Evolutionary conservation across 2,113 vertebrate genomes (phyloP).

Genomic region (Myocastor coypus): DNA sequence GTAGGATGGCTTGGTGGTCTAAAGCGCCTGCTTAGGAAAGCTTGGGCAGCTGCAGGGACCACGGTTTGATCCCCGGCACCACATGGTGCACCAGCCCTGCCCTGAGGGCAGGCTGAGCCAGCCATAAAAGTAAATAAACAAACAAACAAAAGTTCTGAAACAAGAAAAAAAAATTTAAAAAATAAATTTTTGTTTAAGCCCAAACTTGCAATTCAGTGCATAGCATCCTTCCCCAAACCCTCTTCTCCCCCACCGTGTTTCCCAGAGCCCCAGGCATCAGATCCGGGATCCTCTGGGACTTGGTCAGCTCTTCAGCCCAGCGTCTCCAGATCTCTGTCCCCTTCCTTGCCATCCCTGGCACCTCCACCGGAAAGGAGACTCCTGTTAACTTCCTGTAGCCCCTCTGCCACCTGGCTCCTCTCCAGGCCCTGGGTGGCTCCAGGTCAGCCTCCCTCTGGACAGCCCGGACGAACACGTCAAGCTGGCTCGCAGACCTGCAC

Average conservation of each 20-base stretch:
- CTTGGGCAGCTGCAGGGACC: too few species aligned
- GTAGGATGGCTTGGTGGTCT: too few species aligned
- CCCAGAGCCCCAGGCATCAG: neutral
- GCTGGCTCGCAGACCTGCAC: neutral
- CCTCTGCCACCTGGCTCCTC: neutral
- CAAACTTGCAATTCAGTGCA: neutral
- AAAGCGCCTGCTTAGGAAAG: too few species aligned
- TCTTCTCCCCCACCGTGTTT: neutral
- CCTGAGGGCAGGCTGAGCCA: too few species aligned
- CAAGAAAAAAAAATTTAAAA: too few species aligned
- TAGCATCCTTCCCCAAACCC: neutral
- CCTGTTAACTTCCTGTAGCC: neutral
- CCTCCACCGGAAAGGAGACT: neutral
- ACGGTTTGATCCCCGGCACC: too few species aligned
- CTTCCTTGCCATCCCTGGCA: neutral
- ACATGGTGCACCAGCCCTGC: too few species aligned
- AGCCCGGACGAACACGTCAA: neutral
- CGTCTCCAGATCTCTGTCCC: neutral
- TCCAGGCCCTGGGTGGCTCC: neutral
- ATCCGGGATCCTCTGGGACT: neutral
- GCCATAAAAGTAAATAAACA: too few species aligned
- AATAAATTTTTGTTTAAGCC: conserved; percentile 15
- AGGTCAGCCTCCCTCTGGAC: neutral
- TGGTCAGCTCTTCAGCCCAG: neutral
- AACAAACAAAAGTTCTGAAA: too few species aligned